These are phyloP conservation scores for Trissolcus japonicus DNA, from an alignment of 2,888 invertebrate genomes.

Conservation along the genomic window DNA sequence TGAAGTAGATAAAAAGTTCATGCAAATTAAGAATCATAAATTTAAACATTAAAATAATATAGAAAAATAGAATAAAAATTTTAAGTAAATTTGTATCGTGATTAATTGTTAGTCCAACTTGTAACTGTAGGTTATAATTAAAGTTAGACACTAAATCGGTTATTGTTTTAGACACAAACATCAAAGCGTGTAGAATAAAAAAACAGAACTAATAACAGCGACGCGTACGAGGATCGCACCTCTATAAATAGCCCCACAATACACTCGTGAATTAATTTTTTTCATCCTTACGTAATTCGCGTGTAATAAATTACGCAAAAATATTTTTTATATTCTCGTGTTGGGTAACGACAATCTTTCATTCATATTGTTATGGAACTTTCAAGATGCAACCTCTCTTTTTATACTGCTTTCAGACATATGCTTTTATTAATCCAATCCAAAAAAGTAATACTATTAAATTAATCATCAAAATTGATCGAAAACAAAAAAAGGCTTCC, in stretches of 20 bases:
- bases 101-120: conserved; percentile 5
- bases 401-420: too few species aligned
- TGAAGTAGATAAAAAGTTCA: too few species aligned
- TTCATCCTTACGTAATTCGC: conserved; percentile 32
- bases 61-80: too few species aligned
- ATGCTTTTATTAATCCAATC: too few species aligned
- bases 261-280: conserved; percentile 29
- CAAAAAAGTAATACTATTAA: too few species aligned
- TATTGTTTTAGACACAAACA: conserved; percentile 12
- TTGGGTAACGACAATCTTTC: conserved; percentile 37
- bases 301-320: conserved; percentile 30
- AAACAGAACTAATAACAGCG: conserved; percentile 7
- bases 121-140: conserved; percentile 8
- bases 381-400: too few species aligned
- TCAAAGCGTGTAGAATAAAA: conserved; percentile 7
- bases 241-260: conserved; percentile 27
- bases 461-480: too few species aligned
- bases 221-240: conserved; percentile 14
- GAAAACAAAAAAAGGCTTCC: too few species aligned
- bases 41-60: too few species aligned
- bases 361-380: too few species aligned
- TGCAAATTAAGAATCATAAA: too few species aligned
- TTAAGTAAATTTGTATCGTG: too few species aligned
- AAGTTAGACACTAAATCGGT: conserved; percentile 17
- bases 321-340: conserved; percentile 32